Evolutionary conservation across 2,113 vertebrate genomes (phyloP).

Genomic region (Mirza zaza): DNA sequence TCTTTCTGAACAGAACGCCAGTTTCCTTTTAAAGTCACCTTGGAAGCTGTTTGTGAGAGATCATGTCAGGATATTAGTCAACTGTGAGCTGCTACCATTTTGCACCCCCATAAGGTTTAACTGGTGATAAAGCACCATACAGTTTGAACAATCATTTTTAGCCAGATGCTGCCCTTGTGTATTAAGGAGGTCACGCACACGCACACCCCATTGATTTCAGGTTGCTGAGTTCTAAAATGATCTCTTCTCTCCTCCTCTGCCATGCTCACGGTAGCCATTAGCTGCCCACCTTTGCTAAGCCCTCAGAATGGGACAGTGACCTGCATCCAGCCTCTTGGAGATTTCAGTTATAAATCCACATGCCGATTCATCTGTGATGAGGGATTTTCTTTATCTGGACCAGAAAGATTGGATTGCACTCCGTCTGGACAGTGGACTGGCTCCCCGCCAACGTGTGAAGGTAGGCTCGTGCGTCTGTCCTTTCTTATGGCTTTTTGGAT

Average conservation of each 20-base stretch:
- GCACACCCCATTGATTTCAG: not conserved
- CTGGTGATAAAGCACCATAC: not conserved
- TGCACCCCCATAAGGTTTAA: not conserved
- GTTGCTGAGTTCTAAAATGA: not conserved
- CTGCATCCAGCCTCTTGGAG: slow-evolving; percentile 80
- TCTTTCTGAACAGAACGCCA: not conserved
- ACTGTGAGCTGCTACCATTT: not conserved
- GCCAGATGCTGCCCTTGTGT: not conserved
- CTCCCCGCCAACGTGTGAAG: slow-evolving; percentile 74
- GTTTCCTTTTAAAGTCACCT: not conserved
- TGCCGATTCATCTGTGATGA: slow-evolving; percentile 85
- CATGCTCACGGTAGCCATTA: not conserved
- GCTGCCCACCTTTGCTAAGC: slow-evolving; percentile 64
- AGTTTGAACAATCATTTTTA: not conserved
- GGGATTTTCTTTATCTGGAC: slow-evolving; percentile 83
- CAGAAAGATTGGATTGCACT: slow-evolving; percentile 72
- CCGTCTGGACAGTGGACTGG: slow-evolving; percentile 83
- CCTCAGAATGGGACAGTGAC: slow-evolving; percentile 59
- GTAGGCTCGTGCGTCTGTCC: slow-evolving; percentile 49
- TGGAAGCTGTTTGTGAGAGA: not conserved
- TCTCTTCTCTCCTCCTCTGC: not conserved
- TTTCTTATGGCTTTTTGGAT: not conserved
- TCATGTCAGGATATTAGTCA: not conserved
- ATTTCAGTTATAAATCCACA: slow-evolving; percentile 81
- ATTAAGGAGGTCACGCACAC: not conserved